Conservation (phyloP, 2,113 vertebrate genomes). For the Diphyllodes magnificus region DNA sequence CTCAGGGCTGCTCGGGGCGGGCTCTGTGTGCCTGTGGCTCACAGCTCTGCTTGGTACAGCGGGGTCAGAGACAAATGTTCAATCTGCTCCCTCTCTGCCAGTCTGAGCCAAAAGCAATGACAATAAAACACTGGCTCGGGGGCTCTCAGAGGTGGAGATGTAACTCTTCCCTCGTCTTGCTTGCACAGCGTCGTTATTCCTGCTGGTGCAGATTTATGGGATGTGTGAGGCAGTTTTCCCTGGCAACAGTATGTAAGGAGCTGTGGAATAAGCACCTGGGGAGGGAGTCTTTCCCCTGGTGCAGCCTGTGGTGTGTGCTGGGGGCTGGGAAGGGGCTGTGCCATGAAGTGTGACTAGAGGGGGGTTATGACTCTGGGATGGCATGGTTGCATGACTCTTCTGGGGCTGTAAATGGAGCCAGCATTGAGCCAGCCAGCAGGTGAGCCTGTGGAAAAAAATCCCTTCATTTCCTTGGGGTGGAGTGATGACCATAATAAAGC, state of each 20-base stretch:
- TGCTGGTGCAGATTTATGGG: background rate
- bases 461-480: background rate
- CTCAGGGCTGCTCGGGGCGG: background rate
- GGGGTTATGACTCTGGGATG: fast-evolving
- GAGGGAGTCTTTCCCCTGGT: fast-evolving
- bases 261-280: background rate
- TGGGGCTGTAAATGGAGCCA: background rate
- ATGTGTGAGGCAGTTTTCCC: background rate
- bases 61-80: fast-evolving
- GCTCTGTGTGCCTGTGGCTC: background rate
- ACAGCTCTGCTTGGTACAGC: background rate
- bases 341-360: fast-evolving
- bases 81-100: fast-evolving
- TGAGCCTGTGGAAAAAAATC: background rate
- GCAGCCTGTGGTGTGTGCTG: background rate
- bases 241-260: fast-evolving
- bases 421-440: background rate
- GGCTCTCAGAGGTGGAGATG: background rate
- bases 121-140: fast-evolving
- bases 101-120: fast-evolving
- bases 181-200: fast-evolving
- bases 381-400: fast-evolving
- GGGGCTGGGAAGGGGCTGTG: background rate
- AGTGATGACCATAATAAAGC: background rate
- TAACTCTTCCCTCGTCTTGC: fast-evolving